Evolutionary conservation across 2,113 vertebrate species (phyloP).

Genomic region (Embiotoca jacksoni): DNA sequence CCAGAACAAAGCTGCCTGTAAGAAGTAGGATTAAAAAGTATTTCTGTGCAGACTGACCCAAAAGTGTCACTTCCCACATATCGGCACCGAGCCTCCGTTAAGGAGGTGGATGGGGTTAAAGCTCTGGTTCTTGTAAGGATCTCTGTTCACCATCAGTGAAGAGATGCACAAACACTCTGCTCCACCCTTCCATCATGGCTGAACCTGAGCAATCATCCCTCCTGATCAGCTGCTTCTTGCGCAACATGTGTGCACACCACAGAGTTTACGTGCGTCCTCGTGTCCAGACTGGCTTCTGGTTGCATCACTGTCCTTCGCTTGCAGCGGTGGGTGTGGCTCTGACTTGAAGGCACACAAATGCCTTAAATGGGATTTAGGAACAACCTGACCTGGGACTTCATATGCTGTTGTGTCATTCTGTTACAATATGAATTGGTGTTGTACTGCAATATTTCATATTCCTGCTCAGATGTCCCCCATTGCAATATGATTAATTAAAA

Average conservation of each 20-base stretch:
- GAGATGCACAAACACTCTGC: neutral
- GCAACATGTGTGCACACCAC: slow-evolving; percentile 9
- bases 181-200: slow-evolving; percentile 57
- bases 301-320: slow-evolving; percentile 53
- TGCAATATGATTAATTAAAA: no score
- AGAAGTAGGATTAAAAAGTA: no score
- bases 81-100: neutral
- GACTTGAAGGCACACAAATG: slow-evolving; percentile 19
- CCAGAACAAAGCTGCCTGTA: no score
- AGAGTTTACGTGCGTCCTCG: slow-evolving; percentile 20
- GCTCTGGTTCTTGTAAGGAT: no score
- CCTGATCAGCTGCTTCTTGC: slow-evolving; percentile 39
- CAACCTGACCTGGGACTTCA: neutral
- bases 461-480: no score
- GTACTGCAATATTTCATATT: no score
- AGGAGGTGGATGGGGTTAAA: no score
- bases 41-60: no score
- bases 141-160: no score
- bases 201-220: slow-evolving; percentile 25
- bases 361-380: neutral
- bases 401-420: neutral
- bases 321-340: neutral
- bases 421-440: neutral
- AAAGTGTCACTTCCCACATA: no score
- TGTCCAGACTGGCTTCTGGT: slow-evolving; percentile 47